phyloP scores from a whole-genome alignment of 2,113 vertebrate species.

The Chaetodon auriga region DNA sequence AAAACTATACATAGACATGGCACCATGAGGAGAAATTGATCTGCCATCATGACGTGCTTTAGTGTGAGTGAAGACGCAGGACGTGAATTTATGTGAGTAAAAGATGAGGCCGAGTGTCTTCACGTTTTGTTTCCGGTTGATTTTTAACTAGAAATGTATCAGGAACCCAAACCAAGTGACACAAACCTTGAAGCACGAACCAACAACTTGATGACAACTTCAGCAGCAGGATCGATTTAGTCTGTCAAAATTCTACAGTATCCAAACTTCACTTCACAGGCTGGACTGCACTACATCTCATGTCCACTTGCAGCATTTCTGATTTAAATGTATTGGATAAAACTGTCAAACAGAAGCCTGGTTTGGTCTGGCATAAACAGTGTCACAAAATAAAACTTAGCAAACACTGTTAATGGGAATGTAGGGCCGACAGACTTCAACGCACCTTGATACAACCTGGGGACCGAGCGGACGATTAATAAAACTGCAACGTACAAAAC shows the following conservation, averaged over 20 bases:
- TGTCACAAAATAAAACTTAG: constrained; percentile 1
- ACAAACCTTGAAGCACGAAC: background rate
- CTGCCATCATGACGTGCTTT: background rate
- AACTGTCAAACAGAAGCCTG: constrained; percentile 5
- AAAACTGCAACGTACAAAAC: constrained; percentile 68
- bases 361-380: background rate
- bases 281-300: background rate
- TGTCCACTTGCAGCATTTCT: background rate
- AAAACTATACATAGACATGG: constrained; percentile 6
- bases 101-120: background rate
- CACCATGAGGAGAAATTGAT: background rate
- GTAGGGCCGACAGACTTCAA: background rate
- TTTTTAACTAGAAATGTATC: background rate
- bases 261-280: background rate
- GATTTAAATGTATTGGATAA: background rate
- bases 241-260: constrained; percentile 7
- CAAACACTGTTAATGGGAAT: constrained; percentile 30
- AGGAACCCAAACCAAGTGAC: background rate
- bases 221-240: background rate
- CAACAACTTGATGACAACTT: background rate
- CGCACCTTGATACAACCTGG: background rate
- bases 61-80: constrained; percentile 36
- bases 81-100: constrained; percentile 7
- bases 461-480: background rate
- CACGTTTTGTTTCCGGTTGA: background rate